Evolutionary conservation across 2,113 vertebrate genomes (phyloP), one percentile per base, ranked within the genome.

Genomic region (Petromus typicus): DNA sequence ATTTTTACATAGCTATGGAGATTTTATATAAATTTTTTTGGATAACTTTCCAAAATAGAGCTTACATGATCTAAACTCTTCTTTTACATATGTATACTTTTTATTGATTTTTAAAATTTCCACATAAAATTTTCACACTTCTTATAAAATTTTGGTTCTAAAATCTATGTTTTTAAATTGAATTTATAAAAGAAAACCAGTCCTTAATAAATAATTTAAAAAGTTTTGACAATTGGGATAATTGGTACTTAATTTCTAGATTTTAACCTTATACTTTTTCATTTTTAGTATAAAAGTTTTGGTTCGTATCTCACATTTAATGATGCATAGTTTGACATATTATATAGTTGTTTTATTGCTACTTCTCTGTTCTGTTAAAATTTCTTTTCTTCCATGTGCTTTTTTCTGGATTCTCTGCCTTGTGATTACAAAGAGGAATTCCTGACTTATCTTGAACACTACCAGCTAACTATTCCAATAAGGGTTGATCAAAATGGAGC

Each of bases 381-480:
- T 98, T 98, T 98, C 94, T 99, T 99, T 97, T 98, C 91, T 98
- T 98, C 91, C 97, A 97, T 98, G 97, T 97, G 78, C 48, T 89
- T 86, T 97, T 98, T 96, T 97, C 96, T 98, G 98, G 98, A 98
- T 90, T 98, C 79, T 98, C 97, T 98, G 98, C 97, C 97, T 98
- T 98, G 98, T 98, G 98, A 97, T 98, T 98, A 98, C 98, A 99
- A 99, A 99, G 99, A 99, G 99, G 99, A 99, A 99, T 99, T 99
- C 99, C 99, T 99, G 98, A 99, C 99, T 98, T 99, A 99, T 98
- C 99, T 99, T 99, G 99, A 99, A 98, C 99, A 99, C 98, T 99
- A 99, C 98, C 99, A 99, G 98, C 98, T 99, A 98, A 99, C 99
- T 96, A 98, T 99, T 95, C 99, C 99, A 54, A 98, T 99, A 98